phyloP scores from a whole-genome alignment of 2,113 vertebrate species.

The Amphiprion percula region DNA sequence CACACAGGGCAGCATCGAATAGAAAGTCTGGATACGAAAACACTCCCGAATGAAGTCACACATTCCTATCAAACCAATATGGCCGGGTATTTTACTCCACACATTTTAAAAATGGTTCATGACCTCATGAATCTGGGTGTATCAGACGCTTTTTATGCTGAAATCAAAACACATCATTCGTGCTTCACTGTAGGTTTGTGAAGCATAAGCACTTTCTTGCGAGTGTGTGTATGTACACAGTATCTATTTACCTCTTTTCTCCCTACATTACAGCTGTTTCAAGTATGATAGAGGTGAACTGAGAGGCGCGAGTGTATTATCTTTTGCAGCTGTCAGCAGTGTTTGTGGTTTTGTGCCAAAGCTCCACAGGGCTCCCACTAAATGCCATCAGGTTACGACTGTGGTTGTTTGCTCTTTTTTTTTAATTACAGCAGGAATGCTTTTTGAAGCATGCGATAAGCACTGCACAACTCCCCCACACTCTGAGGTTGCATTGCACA shows the following conservation, averaged over 20 bases:
- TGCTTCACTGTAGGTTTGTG: slow-evolving; percentile 24
- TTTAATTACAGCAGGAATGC: slow-evolving; percentile 61
- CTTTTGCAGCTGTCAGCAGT: slow-evolving; percentile 76
- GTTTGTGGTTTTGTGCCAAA: slow-evolving; percentile 60
- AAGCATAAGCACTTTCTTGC: slow-evolving; percentile 40
- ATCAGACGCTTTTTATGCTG: slow-evolving; percentile 10
- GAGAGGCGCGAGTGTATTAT: slow-evolving; percentile 69
- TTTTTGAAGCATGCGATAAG: slow-evolving; percentile 76
- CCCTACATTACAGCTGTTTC: slow-evolving; percentile 53
- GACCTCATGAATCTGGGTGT: slow-evolving; percentile 14
- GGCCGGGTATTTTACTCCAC: slow-evolving; percentile 21
- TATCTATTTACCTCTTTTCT: slow-evolving; percentile 52
- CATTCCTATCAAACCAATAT: slow-evolving; percentile 13
- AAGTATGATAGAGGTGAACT: slow-evolving; percentile 66
- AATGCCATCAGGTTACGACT: slow-evolving; percentile 75
- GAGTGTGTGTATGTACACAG: slow-evolving; percentile 29
- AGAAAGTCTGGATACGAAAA: background rate
- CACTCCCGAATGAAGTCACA: slow-evolving; percentile 5
- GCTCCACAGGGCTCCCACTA: slow-evolving; percentile 54
- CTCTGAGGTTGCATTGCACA: slow-evolving; percentile 35
- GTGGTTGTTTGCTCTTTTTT: slow-evolving; percentile 65
- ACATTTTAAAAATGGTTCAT: background rate
- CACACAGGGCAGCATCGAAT: background rate
- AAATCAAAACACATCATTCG: slow-evolving; percentile 21
- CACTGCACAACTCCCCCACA: slow-evolving; percentile 41